These are phyloP conservation scores for Spilarctia lutea DNA, from an alignment of 2,888 invertebrate species.

Conservation along the genomic window DNA sequence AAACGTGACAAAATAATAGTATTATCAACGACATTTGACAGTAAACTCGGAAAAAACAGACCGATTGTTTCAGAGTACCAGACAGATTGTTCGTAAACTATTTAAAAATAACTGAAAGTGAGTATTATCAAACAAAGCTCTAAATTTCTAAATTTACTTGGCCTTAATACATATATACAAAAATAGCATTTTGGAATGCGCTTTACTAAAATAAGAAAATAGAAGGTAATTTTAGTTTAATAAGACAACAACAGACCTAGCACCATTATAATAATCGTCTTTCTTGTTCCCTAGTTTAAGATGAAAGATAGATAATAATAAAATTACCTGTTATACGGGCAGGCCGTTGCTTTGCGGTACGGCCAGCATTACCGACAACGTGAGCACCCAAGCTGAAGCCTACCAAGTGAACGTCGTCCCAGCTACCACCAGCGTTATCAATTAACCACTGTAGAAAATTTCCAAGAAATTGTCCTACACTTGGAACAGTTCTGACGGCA, in stretches of 20 bases:
- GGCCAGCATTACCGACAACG: constrained; percentile 70
- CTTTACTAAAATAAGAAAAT: too few relatives aligned
- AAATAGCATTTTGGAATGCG: too few relatives aligned
- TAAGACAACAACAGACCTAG: too few relatives aligned
- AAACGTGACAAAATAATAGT: not conserved
- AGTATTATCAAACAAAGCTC: too few relatives aligned
- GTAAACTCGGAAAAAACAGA: too few relatives aligned
- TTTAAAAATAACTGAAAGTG: not conserved
- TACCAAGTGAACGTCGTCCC: constrained; percentile 70
- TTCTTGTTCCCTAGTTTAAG: too few relatives aligned
- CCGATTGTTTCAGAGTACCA: too few relatives aligned
- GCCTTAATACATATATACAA: too few relatives aligned
- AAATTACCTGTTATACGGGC: constrained; percentile 67
- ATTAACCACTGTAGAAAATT: constrained; percentile 69
- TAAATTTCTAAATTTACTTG: too few relatives aligned
- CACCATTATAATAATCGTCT: too few relatives aligned
- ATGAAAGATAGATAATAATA: not conserved
- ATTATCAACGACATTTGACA: not conserved
- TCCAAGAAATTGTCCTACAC: constrained; percentile 64
- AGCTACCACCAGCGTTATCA: constrained; percentile 66
- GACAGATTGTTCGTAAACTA: too few relatives aligned
- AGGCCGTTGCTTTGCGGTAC: constrained; percentile 55
- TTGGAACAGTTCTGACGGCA: constrained; percentile 59
- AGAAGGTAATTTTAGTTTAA: too few relatives aligned
- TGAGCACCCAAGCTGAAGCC: constrained; percentile 79